Evolutionary conservation across 35 echinoderm and acorn worm species (phyloP).

Genomic region (Diadema setosum): DNA sequence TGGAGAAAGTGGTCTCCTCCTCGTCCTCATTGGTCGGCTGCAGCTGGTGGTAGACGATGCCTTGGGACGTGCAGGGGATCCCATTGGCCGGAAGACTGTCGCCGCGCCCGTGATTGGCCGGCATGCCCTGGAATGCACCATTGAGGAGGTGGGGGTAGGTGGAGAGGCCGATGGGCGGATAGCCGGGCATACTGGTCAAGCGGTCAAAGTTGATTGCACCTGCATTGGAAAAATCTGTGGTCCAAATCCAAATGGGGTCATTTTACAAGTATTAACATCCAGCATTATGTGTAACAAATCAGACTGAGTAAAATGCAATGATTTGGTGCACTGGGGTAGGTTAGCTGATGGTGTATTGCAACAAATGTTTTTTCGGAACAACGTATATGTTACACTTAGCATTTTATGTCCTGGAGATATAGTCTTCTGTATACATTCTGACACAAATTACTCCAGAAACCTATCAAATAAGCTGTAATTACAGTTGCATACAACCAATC

Average conservation of each 20-base stretch:
- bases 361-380: too few species aligned
- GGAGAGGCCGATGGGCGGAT: not conserved
- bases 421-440: too few species aligned
- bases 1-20: not conserved
- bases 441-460: too few species aligned
- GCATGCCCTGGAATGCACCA: slow-evolving; percentile 4
- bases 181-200: slow-evolving; percentile 2
- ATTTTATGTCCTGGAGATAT: too few species aligned
- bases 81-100: slow-evolving; percentile 9
- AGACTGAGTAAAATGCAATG: too few species aligned
- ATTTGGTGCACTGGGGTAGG: too few species aligned
- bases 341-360: too few species aligned
- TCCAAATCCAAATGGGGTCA: not conserved
- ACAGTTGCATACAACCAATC: too few species aligned
- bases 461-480: too few species aligned
- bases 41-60: slow-evolving; percentile 4
- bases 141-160: slow-evolving; percentile 15
- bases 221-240: not conserved
- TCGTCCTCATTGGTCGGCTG: slow-evolving; percentile 14
- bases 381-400: too few species aligned
- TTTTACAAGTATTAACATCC: not conserved
- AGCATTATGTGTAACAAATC: too few species aligned
- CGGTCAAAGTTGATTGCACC: not conserved
- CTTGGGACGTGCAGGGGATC: not conserved
- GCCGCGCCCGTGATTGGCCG: not conserved